phyloP scores from a whole-genome alignment of 2,797 vertebrate genomes.

The Oophaga sylvatica region DNA sequence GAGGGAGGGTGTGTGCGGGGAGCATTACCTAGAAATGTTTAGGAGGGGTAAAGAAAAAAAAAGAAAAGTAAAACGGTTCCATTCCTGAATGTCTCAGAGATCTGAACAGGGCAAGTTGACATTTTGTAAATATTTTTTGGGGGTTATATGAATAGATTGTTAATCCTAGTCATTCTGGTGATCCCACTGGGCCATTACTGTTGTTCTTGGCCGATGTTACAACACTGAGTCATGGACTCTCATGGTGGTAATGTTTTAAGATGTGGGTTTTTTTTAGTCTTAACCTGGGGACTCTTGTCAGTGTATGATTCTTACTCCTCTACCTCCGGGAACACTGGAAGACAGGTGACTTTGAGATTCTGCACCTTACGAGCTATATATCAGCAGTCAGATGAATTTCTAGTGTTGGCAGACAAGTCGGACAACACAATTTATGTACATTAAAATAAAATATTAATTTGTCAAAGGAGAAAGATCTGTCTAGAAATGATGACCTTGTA shows the following conservation, averaged over 20 bases:
- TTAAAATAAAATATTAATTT: neutral
- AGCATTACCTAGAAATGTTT: neutral
- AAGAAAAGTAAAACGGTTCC: slow-evolving; percentile 6
- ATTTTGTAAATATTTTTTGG: slow-evolving; percentile 24
- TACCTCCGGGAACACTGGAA: neutral
- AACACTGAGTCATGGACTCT: slow-evolving; percentile 36
- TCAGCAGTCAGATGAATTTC: neutral
- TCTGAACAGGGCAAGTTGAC: slow-evolving; percentile 32
- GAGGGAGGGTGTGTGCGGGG: slow-evolving; percentile 8
- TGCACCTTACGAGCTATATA: neutral
- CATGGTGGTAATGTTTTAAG: slow-evolving; percentile 37
- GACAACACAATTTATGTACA: neutral
- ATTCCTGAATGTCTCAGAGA: neutral
- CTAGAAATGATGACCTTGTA: neutral
- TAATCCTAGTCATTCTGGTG: slow-evolving; percentile 22
- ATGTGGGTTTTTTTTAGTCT: slow-evolving; percentile 19
- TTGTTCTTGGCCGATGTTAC: slow-evolving; percentile 44
- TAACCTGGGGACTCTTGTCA: slow-evolving; percentile 34
- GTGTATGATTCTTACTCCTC: slow-evolving; percentile 8
- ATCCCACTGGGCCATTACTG: slow-evolving; percentile 32
- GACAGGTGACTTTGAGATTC: slow-evolving; percentile 35
- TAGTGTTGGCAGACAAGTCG: neutral
- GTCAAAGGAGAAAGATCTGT: neutral
- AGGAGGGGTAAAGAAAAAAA: neutral
- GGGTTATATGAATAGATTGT: slow-evolving; percentile 27